A percentile compares a stretch with the other conserved stretches of the same genome.
Conservation (phyloP, 2,888 invertebrate species). For the Ormyrus rosae region DNA sequence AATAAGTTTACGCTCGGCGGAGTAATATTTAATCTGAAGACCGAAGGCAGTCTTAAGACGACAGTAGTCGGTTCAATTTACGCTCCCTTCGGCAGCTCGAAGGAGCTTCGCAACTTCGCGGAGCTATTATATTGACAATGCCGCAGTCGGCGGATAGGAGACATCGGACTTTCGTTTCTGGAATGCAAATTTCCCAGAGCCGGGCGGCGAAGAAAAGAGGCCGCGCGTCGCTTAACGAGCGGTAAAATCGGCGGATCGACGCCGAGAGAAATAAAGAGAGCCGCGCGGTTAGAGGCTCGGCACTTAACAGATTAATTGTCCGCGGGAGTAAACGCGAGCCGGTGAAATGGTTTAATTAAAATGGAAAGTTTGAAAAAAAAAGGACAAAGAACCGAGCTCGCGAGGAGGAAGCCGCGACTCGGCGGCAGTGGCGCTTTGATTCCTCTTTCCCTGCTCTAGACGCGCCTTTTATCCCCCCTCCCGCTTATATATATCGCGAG, state of each 20-base stretch:
- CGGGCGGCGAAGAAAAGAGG: not conserved
- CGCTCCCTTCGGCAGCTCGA: not conserved
- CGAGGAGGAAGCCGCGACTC: slow-evolving; percentile 27
- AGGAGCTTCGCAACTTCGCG: slow-evolving; percentile 11
- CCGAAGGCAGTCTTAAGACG: slow-evolving; percentile 6
- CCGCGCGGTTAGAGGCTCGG: not conserved
- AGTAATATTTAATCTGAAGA: slow-evolving; percentile 44
- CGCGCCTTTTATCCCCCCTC: no score
- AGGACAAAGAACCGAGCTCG: not conserved
- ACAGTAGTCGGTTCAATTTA: slow-evolving; percentile 32
- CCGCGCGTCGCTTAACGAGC: slow-evolving; percentile 36
- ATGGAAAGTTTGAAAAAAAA: slow-evolving; percentile 53
- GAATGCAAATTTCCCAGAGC: slow-evolving; percentile 35
- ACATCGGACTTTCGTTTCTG: not conserved
- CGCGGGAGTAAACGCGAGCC: slow-evolving; percentile 13
- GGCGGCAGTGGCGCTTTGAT: slow-evolving; percentile 10
- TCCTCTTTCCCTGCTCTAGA: not conserved
- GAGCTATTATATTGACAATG: slow-evolving; percentile 42
- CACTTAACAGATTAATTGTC: slow-evolving; percentile 61
- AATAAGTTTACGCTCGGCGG: slow-evolving; percentile 2
- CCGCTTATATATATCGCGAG: no score
- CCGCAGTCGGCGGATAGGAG: not conserved
- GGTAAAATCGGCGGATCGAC: slow-evolving; percentile 45
- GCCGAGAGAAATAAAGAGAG: slow-evolving; percentile 33
- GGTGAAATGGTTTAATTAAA: slow-evolving; percentile 58